Evolutionary conservation across 2,888 invertebrate species (phyloP).

Genomic region (Blastobasis lacticolella): DNA sequence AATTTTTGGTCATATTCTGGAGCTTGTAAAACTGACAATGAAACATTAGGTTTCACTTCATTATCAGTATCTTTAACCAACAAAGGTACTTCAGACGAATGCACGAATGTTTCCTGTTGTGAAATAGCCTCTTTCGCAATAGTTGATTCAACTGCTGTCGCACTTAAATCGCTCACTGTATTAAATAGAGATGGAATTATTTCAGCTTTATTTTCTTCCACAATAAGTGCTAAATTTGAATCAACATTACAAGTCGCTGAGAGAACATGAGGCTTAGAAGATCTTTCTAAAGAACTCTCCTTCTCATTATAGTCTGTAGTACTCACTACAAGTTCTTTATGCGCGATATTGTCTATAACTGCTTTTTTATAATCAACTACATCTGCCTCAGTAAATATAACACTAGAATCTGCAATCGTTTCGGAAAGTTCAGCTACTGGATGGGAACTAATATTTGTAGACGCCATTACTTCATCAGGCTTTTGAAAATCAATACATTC

Average conservation of each 20-base stretch:
- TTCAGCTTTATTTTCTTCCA: conserved; percentile 68
- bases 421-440: conserved; percentile 70
- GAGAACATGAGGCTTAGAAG: conserved; percentile 22
- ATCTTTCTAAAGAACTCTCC: conserved; percentile 48
- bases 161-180: conserved; percentile 31
- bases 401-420: conserved; percentile 50
- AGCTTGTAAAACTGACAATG: conserved; percentile 66
- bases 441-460: conserved; percentile 55
- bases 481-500: conserved; percentile 20
- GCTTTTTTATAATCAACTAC: conserved; percentile 48
- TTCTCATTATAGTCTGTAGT: conserved; percentile 73
- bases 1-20: conserved; percentile 73
- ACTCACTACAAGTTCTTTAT: conserved; percentile 68
- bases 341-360: conserved; percentile 61
- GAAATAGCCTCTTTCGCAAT: conserved; percentile 74
- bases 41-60: conserved; percentile 53
- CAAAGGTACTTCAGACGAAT: conserved; percentile 55
- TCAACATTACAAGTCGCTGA: conserved; percentile 36
- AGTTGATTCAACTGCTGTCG: conserved; percentile 45
- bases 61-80: conserved; percentile 25
- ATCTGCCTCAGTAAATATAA: conserved; percentile 32
- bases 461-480: conserved; percentile 42
- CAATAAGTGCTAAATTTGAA: conserved; percentile 59
- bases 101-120: conserved; percentile 70
- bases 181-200: conserved; percentile 45